Conservation (phyloP, 2,797 vertebrate species). For the Chanos chanos region DNA sequence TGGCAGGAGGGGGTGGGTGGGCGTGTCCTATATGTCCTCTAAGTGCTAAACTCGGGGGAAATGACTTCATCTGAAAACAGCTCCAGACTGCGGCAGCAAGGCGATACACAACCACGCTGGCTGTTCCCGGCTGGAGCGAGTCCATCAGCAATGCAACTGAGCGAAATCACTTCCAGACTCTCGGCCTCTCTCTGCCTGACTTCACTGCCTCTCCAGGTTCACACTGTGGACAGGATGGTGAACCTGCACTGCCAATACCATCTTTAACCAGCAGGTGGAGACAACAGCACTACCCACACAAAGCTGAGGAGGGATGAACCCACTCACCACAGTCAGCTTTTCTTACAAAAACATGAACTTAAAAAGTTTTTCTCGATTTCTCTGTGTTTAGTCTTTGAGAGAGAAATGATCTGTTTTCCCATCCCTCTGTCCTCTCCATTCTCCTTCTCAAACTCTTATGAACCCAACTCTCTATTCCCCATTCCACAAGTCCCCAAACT, state of each 20-base stretch:
- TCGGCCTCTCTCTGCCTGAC: constrained; percentile 65
- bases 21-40: constrained; percentile 67
- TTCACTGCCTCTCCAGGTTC: constrained; percentile 75
- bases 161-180: constrained; percentile 86
- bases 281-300: constrained; percentile 1
- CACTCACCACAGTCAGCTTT: background rate
- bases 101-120: constrained; percentile 77
- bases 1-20: constrained; percentile 24
- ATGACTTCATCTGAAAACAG: constrained; percentile 82
- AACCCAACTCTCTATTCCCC: no score
- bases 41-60: constrained; percentile 81
- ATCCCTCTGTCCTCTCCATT: no score
- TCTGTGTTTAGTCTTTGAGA: no score
- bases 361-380: no score
- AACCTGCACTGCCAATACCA: background rate
- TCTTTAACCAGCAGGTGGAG: constrained; percentile 17
- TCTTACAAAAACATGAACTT: no score
- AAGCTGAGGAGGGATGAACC: background rate
- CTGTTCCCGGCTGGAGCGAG: constrained; percentile 78
- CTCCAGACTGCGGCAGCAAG: constrained; percentile 70
- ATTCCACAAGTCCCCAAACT: no score
- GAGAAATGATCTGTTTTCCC: no score
- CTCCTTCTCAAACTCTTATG: no score
- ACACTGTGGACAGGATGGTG: constrained; percentile 40
- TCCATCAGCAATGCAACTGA: constrained; percentile 80